phyloP scores from a whole-genome alignment of 2,113 vertebrate genomes.

The Pyxicephalus adspersus region DNA sequence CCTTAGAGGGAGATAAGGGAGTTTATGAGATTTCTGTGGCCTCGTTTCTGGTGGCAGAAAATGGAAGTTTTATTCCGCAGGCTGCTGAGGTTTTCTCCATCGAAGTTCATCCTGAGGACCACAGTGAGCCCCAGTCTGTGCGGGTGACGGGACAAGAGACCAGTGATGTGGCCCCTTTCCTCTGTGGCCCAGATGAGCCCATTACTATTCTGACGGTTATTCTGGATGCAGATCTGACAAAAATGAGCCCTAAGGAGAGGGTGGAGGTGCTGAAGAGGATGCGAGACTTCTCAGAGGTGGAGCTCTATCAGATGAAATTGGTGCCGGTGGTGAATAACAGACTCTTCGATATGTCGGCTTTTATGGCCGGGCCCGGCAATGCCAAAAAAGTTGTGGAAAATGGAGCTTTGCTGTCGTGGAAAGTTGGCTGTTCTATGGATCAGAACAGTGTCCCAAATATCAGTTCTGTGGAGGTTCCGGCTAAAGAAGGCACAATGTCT shows the following conservation, averaged over 20 bases:
- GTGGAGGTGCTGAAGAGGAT: conserved; percentile 82
- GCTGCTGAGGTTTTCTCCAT: conserved; percentile 87
- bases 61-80: conserved; percentile 75
- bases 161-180: conserved; percentile 70
- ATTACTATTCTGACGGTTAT: conserved; percentile 93
- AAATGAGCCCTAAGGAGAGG: conserved; percentile 90
- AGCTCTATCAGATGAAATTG: conserved; percentile 88
- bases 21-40: conserved; percentile 88
- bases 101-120: conserved; percentile 92
- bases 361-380: conserved; percentile 96
- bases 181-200: conserved; percentile 82
- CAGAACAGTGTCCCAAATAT: conserved; percentile 90
- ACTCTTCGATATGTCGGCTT: conserved; percentile 96
- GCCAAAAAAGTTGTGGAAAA: conserved; percentile 97
- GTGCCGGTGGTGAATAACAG: conserved; percentile 95
- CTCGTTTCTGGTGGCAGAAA: conserved; percentile 72
- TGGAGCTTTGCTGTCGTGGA: conserved; percentile 92
- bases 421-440: conserved; percentile 89
- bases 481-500: conserved; percentile 93
- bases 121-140: conserved; percentile 81
- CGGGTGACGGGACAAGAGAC: conserved; percentile 73
- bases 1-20: conserved; percentile 91
- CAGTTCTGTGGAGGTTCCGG: conserved; percentile 85
- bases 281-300: conserved; percentile 86
- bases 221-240: conserved; percentile 93